phyloP scores from a whole-genome alignment of 2,888 invertebrate species.

The Pammene fasciana region DNA sequence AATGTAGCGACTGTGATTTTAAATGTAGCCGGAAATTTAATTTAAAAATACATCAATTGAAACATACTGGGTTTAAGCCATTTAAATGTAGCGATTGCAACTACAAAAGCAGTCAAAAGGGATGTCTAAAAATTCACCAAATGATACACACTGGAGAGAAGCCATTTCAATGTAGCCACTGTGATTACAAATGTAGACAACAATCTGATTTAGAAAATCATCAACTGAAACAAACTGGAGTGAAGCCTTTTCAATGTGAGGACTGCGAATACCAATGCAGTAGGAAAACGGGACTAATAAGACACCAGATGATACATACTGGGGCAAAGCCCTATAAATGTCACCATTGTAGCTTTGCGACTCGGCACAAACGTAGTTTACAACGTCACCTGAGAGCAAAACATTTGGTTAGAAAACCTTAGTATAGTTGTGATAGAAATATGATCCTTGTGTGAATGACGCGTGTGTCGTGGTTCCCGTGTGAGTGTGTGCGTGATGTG shows the following conservation, averaged over 20 bases:
- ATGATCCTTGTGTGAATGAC: no score
- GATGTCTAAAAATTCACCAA: no score
- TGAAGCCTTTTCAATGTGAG: not conserved
- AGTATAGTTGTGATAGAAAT: no score
- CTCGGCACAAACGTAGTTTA: not conserved
- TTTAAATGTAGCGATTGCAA: not conserved
- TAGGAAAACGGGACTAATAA: not conserved
- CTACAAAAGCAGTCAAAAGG: not conserved
- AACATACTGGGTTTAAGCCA: not conserved
- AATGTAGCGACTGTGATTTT: not conserved
- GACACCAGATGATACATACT: not conserved
- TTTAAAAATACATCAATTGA: not conserved
- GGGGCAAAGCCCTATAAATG: no score
- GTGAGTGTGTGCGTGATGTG: no score
- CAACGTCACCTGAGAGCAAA: no score
- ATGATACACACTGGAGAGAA: no score
- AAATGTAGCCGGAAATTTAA: not conserved
- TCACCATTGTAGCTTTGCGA: no score
- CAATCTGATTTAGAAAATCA: not conserved
- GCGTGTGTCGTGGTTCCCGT: no score
- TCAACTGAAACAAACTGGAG: not conserved
- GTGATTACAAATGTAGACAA: no score
- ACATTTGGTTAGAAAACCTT: no score
- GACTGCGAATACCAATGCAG: not conserved
- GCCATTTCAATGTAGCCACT: no score